Percentiles rank a stretch among this genome's conserved stretches.
Evolutionary conservation across 2,113 vertebrate species (phyloP).

Genomic region (Leucoraja erinaceus): DNA sequence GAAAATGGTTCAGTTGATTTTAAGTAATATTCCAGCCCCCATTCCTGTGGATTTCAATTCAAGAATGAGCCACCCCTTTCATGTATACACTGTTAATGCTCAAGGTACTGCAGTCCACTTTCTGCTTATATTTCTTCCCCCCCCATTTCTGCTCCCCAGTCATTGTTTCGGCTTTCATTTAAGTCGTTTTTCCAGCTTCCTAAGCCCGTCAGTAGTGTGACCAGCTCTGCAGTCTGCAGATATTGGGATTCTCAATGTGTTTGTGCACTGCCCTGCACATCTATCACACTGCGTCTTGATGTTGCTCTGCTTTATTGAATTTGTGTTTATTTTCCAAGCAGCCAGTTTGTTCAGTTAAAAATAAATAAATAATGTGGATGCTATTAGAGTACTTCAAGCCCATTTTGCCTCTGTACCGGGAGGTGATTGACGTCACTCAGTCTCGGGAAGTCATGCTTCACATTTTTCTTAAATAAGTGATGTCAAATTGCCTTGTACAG

Average conservation of each 20-base stretch:
- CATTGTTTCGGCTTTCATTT: conserved; percentile 8
- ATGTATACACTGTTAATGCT: background rate
- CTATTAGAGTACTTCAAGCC: conserved; percentile 29
- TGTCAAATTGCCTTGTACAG: conserved; percentile 15
- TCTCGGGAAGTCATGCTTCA: conserved; percentile 1
- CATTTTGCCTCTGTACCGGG: conserved; percentile 12
- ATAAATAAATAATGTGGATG: background rate
- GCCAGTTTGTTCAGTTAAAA: conserved; percentile 15
- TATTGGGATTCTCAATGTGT: background rate
- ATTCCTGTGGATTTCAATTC: background rate
- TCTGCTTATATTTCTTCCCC: background rate
- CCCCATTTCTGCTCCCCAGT: background rate
- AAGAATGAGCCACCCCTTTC: background rate
- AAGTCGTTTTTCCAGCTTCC: background rate
- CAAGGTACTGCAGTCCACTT: background rate
- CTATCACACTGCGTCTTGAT: background rate
- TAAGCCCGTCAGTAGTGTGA: background rate
- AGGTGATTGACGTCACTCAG: conserved; percentile 24
- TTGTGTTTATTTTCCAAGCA: background rate
- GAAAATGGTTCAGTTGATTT: background rate
- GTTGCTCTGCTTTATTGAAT: background rate
- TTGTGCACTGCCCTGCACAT: background rate
- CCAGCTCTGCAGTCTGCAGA: background rate
- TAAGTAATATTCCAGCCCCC: background rate
- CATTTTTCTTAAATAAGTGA: conserved; percentile 31